These are phyloP conservation scores for Cyanoliseus patagonus DNA, from an alignment of 2,113 vertebrate species.

Conservation along the genomic window DNA sequence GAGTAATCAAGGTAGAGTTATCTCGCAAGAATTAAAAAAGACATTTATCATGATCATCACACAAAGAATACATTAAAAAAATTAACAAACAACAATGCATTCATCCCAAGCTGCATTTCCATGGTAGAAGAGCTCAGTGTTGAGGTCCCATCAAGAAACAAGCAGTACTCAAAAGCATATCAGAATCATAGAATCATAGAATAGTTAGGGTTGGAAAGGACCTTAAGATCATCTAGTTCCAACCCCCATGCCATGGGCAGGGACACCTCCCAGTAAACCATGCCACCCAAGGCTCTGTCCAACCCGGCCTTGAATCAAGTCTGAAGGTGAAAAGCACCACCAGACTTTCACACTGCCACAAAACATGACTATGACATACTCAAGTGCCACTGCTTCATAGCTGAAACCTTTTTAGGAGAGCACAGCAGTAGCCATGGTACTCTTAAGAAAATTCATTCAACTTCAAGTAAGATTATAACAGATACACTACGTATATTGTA, in stretches of 20 bases:
- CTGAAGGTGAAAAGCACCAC: neutral
- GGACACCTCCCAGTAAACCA: no score
- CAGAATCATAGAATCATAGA: neutral
- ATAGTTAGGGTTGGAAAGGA: no score
- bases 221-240: no score
- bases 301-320: neutral
- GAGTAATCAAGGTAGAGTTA: constrained; percentile 46
- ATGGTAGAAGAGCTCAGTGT: neutral
- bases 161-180: neutral
- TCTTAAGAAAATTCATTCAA: neutral
- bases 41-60: neutral
- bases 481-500: neutral
- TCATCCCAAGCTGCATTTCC: rapidly evolving
- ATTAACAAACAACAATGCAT: neutral
- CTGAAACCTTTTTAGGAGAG: neutral
- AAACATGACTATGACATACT: neutral
- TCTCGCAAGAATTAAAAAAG: neutral
- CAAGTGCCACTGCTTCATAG: neutral
- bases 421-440: neutral
- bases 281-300: no score
- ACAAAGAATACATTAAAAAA: neutral
- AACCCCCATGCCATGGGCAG: no score
- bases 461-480: neutral
- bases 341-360: neutral
- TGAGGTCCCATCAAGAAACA: neutral